Conservation (phyloP, 2,797 vertebrate species). For the Kryptopterus vitreolus region DNA sequence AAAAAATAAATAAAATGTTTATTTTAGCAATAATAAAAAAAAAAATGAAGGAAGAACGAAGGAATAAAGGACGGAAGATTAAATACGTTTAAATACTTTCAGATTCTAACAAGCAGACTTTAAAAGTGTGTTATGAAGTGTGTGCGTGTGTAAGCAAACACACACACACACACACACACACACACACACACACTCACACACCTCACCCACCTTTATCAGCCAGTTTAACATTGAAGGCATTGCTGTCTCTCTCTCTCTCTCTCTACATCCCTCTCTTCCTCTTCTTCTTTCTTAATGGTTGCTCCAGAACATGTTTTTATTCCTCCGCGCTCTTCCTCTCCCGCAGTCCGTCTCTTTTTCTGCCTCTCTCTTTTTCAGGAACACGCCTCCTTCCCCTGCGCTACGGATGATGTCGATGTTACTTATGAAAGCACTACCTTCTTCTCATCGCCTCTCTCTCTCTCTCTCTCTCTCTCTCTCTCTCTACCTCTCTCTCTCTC, state of each 20-base stretch:
- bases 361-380: constrained; percentile 31
- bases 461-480: neutral
- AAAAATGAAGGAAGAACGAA: too few species aligned
- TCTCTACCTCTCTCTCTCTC: constrained; percentile 19
- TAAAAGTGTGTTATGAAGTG: neutral
- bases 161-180: neutral
- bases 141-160: neutral
- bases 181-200: neutral
- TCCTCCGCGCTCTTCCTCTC: neutral
- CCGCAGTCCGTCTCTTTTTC: neutral
- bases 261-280: neutral
- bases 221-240: constrained; percentile 84
- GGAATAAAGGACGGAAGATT: too few species aligned
- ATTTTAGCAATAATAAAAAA: too few species aligned
- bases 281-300: neutral
- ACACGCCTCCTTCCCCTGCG: constrained; percentile 17
- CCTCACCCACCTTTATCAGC: constrained; percentile 81
- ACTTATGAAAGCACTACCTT: neutral
- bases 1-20: too few species aligned
- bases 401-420: constrained; percentile 54
- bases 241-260: constrained; percentile 45
- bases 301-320: neutral
- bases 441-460: neutral
- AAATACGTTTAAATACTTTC: too few species aligned
- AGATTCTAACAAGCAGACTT: neutral